A percentile compares a stretch with the other conserved stretches of the same genome.
Conservation (phyloP, 1,140 invertebrate genomes). For the Drosophila tsacasi region DNA sequence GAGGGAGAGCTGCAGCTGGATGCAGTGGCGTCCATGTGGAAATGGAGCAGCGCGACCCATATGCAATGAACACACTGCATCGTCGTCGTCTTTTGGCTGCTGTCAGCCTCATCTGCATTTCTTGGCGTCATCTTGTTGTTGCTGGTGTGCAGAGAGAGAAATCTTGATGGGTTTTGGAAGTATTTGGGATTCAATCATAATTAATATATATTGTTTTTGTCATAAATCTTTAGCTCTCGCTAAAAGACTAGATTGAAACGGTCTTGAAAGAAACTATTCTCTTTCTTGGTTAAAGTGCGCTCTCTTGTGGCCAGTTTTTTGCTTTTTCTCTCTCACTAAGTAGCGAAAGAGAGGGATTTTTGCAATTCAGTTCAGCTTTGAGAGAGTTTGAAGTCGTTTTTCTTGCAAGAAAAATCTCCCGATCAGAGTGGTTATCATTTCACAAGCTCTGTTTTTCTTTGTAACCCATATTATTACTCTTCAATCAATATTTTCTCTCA, state of each 20-base stretch:
- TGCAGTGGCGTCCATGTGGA: slow-evolving; percentile 59
- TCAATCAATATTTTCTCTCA: not conserved
- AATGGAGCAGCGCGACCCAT: slow-evolving; percentile 78
- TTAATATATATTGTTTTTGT: too few species aligned
- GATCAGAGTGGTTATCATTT: too few species aligned
- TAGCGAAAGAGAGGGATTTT: not conserved
- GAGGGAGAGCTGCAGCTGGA: slow-evolving; percentile 23
- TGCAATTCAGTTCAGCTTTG: not conserved
- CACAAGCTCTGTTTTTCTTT: not conserved
- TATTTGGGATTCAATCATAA: not conserved
- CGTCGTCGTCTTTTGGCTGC: slow-evolving; percentile 43
- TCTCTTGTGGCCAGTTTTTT: not conserved
- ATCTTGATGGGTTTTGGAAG: not conserved
- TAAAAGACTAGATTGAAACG: too few species aligned
- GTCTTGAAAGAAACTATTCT: too few species aligned
- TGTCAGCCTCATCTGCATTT: slow-evolving; percentile 81
- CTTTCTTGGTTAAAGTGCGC: too few species aligned
- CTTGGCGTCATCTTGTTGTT: slow-evolving; percentile 65
- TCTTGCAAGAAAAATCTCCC: not conserved
- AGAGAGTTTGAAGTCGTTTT: not conserved
- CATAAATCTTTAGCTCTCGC: too few species aligned
- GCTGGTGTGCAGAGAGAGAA: slow-evolving; percentile 12
- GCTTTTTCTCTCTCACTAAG: too few species aligned
- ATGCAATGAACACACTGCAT: slow-evolving; percentile 59
- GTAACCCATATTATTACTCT: not conserved